Conservation (phyloP, 2,888 invertebrate genomes). For the Cosmopolites sordidus region DNA sequence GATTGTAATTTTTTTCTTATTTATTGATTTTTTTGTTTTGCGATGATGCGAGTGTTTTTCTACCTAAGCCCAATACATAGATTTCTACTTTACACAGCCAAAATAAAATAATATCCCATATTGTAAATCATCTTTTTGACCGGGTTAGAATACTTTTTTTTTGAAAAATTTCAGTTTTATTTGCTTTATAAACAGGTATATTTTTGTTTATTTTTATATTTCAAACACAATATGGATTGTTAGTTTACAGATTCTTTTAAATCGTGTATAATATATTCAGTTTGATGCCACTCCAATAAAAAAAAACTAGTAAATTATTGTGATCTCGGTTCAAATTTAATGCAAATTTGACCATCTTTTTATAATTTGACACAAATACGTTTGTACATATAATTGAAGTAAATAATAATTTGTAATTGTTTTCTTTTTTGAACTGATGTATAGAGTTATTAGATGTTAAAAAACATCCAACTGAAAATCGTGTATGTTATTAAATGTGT, state of each 20-base stretch:
- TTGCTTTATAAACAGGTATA: too few relatives aligned
- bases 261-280: too few relatives aligned
- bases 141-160: too few relatives aligned
- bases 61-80: too few relatives aligned
- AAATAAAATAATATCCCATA: too few relatives aligned
- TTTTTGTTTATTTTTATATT: too few relatives aligned
- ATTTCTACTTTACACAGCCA: too few relatives aligned
- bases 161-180: too few relatives aligned
- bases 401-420: not conserved
- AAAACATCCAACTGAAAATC: slow-evolving; percentile 3
- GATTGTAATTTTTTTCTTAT: slow-evolving; percentile 24
- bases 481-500: slow-evolving; percentile 13
- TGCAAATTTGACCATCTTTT: slow-evolving; percentile 32
- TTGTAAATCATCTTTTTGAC: too few relatives aligned
- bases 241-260: too few relatives aligned
- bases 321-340: slow-evolving; percentile 43
- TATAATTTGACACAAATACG: slow-evolving; percentile 12
- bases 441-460: slow-evolving; percentile 16
- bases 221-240: too few relatives aligned
- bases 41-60: too few relatives aligned
- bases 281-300: not conserved
- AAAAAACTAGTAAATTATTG: slow-evolving; percentile 29
- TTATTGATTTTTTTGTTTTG: slow-evolving; percentile 9
- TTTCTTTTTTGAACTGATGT: slow-evolving; percentile 23
- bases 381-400: not conserved